Evolutionary conservation across 2,797 vertebrate genomes (phyloP).

Genomic region (Coranthus polyacanthus): DNA sequence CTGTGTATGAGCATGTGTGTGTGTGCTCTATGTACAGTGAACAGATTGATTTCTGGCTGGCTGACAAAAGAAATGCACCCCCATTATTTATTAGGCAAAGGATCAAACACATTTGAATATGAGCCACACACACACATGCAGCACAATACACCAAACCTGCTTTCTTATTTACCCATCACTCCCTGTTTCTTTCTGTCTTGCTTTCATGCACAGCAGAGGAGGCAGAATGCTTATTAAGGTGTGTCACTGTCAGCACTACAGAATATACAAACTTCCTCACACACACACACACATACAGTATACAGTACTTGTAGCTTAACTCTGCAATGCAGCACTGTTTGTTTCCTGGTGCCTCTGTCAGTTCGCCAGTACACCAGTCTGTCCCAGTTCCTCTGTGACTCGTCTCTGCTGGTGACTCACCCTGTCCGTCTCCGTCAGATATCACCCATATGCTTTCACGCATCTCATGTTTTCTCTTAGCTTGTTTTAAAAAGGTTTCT

Average conservation of each 20-base stretch:
- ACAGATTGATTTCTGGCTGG: slow-evolving; percentile 54
- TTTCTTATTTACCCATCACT: slow-evolving; percentile 2
- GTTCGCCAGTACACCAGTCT: background rate
- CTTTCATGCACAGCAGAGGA: slow-evolving; percentile 33
- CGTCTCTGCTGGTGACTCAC: background rate
- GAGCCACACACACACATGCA: slow-evolving; percentile 26
- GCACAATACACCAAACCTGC: background rate
- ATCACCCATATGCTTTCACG: no score
- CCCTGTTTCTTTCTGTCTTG: background rate
- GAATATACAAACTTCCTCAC: slow-evolving; percentile 5
- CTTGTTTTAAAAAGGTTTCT: no score
- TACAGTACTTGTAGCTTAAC: no score
- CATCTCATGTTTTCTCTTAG: no score
- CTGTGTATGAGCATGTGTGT: slow-evolving; percentile 21
- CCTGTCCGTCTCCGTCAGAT: no score
- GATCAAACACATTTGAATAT: slow-evolving; percentile 54
- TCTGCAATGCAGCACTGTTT: no score
- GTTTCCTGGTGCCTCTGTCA: no score
- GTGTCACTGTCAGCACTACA: slow-evolving; percentile 15
- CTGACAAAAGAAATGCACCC: slow-evolving; percentile 45
- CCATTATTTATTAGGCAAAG: slow-evolving; percentile 55
- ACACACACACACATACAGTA: no score
- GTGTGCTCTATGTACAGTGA: slow-evolving; percentile 25
- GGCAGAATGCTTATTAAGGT: background rate
- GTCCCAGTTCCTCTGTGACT: background rate